A percentile compares a stretch with the other conserved stretches of the same genome.
Evolutionary conservation across 2,797 vertebrate genomes (phyloP).

Genomic region (Aldrovandia affinis): DNA sequence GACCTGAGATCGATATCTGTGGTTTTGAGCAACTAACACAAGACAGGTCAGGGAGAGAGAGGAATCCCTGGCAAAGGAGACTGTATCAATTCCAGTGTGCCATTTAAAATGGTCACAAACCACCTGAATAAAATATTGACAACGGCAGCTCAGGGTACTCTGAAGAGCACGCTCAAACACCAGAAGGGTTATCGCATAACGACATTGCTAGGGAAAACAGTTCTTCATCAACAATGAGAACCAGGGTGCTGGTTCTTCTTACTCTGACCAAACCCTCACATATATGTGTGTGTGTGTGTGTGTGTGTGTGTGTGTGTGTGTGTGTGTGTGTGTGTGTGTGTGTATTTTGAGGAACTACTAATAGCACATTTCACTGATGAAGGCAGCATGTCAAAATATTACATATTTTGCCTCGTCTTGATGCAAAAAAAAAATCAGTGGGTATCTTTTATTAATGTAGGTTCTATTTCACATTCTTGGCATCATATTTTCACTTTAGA

Average conservation of each 20-base stretch:
- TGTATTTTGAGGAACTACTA: too few relatives aligned
- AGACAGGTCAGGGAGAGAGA: neutral
- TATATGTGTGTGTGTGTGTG: too few relatives aligned
- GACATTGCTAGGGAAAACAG: neutral
- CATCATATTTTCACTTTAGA: too few relatives aligned
- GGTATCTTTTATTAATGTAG: too few relatives aligned
- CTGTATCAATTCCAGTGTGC: neutral
- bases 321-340: too few relatives aligned
- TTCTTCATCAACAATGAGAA: neutral
- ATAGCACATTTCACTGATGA: neutral
- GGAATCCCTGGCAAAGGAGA: neutral
- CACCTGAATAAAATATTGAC: neutral
- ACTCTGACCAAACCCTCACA: neutral
- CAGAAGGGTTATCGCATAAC: neutral
- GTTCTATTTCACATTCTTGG: too few relatives aligned
- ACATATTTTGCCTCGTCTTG: too few relatives aligned
- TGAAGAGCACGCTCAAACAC: neutral
- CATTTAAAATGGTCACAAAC: slow-evolving; percentile 9
- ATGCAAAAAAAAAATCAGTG: too few relatives aligned
- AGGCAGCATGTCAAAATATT: slow-evolving; percentile 27
- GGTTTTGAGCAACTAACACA: neutral
- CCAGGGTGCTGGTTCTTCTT: neutral
- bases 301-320: too few relatives aligned
- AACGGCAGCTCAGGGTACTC: neutral
- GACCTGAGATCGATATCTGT: slow-evolving; percentile 20